These are phyloP conservation scores for Rutpela maculata DNA, from an alignment of 2,888 invertebrate genomes.

Conservation along the genomic window DNA sequence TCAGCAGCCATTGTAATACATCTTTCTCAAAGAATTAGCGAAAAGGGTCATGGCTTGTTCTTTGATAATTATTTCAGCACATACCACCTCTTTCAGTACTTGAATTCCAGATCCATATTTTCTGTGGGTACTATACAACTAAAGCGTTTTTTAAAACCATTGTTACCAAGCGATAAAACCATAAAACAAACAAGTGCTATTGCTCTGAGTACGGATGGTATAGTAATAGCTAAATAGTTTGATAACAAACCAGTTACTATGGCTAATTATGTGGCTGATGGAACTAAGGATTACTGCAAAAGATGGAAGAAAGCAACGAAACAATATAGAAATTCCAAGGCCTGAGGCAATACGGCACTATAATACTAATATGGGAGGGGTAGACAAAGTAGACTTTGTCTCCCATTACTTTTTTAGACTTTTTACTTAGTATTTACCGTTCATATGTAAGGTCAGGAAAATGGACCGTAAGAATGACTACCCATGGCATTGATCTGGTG, in stretches of 20 bases:
- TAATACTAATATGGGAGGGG: background rate
- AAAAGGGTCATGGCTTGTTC: background rate
- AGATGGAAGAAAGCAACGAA: background rate
- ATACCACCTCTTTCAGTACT: slow-evolving; percentile 13
- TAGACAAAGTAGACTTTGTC: too few relatives aligned
- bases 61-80: slow-evolving; percentile 20
- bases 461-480: background rate
- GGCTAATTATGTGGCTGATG: background rate
- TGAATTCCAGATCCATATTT: background rate
- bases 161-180: background rate
- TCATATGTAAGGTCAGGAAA: background rate
- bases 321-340: background rate
- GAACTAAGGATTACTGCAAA: background rate
- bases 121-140: slow-evolving; percentile 17
- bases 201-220: background rate
- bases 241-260: background rate
- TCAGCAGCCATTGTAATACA: background rate
- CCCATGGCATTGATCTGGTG: background rate
- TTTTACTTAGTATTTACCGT: background rate
- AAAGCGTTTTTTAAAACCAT: background rate
- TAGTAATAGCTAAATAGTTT: background rate
- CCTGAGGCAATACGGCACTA: background rate
- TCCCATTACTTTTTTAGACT: too few relatives aligned
- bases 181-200: background rate
- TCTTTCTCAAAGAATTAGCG: background rate